Percentiles rank a stretch among this genome's conserved stretches.
phyloP scores from a whole-genome alignment of 2,797 vertebrate genomes.

The Chelonia mydas region DNA sequence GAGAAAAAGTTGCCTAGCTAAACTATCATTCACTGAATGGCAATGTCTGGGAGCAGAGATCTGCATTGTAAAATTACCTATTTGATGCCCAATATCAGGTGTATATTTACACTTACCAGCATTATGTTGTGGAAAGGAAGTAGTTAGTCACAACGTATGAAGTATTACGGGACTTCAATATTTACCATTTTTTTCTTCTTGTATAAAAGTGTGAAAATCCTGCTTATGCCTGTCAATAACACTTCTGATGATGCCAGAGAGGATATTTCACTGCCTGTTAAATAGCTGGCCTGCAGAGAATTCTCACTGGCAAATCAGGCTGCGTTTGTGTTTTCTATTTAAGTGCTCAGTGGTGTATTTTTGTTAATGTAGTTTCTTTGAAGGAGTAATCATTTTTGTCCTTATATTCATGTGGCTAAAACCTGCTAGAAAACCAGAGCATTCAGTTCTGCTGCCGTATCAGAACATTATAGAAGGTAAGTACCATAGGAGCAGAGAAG shows the following conservation, averaged over 20 bases:
- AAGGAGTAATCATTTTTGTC: neutral
- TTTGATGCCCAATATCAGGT: neutral
- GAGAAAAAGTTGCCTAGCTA: neutral
- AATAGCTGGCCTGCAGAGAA: neutral
- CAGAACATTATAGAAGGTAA: neutral
- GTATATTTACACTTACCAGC: neutral
- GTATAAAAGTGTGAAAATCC: neutral
- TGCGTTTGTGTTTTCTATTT: neutral
- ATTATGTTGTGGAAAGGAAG: neutral
- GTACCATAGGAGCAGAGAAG: neutral
- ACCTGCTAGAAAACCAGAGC: neutral
- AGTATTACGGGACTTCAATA: neutral
- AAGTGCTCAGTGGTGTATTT: neutral
- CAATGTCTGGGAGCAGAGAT: neutral
- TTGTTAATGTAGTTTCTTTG: neutral
- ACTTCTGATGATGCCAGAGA: neutral
- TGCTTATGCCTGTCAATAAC: neutral
- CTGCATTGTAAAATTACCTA: neutral
- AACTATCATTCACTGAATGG: neutral
- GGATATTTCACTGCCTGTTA: neutral
- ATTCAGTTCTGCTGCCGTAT: neutral
- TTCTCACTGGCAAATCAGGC: neutral
- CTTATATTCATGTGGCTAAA: neutral
- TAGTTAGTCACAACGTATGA: neutral
- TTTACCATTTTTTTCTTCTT: neutral